Evolutionary conservation across 2,113 vertebrate genomes (phyloP).

Genomic region (Albula goreensis): DNA sequence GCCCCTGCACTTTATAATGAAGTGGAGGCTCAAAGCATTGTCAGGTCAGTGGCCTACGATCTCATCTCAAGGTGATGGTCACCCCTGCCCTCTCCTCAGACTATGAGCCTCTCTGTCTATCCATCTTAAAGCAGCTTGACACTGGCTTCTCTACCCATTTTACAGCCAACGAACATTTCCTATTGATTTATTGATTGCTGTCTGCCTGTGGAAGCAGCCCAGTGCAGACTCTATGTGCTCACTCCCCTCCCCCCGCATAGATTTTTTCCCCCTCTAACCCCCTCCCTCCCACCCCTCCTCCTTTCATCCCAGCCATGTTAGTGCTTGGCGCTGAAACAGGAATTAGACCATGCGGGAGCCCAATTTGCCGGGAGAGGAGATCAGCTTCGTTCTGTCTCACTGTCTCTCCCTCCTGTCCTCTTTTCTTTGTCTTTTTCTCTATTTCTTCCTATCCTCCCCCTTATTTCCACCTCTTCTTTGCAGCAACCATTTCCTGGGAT

Average conservation of each 20-base stretch:
- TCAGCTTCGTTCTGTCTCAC: conserved; percentile 68
- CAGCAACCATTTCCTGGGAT: neutral
- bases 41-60: conserved; percentile 64
- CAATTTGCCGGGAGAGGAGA: conserved; percentile 74
- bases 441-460: conserved; percentile 1
- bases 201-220: conserved; percentile 88
- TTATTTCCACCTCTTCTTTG: conserved; percentile 1
- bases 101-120: conserved; percentile 79
- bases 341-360: conserved; percentile 87
- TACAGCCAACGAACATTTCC: conserved; percentile 94
- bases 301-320: conserved; percentile 74
- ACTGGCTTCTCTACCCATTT: conserved; percentile 86
- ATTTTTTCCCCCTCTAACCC: conserved; percentile 73
- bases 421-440: conserved; percentile 37
- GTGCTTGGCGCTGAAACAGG: conserved; percentile 75
- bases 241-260: conserved; percentile 77
- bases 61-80: conserved; percentile 79
- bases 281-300: conserved; percentile 43
- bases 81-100: conserved; percentile 76
- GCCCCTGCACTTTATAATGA: conserved; percentile 73
- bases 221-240: conserved; percentile 81
- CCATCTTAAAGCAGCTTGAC: conserved; percentile 89
- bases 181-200: conserved; percentile 97
- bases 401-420: conserved; percentile 49
- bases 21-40: conserved; percentile 69